These are phyloP conservation scores for Saturnia pavonia DNA, from an alignment of 2,888 invertebrate genomes.

Conservation along the genomic window DNA sequence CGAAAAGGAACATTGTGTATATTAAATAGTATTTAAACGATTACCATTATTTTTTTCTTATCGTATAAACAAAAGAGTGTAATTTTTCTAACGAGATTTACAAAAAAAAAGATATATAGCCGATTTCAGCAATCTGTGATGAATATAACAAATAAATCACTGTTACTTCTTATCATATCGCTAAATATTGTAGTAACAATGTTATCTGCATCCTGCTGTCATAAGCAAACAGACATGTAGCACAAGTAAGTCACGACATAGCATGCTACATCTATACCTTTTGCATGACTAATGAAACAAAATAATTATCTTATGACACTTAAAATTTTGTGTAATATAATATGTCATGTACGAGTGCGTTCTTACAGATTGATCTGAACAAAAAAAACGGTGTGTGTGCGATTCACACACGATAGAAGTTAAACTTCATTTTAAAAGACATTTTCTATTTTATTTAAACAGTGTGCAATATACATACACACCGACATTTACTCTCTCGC, in stretches of 20 bases:
- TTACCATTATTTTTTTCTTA: background rate
- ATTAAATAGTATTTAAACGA: background rate
- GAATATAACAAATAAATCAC: constrained; percentile 1
- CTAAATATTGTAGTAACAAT: constrained; percentile 5
- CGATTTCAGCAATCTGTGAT: background rate
- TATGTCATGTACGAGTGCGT: background rate
- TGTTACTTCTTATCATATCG: constrained; percentile 7
- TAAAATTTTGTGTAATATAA: background rate
- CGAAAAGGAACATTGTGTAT: background rate
- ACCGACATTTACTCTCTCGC: no score
- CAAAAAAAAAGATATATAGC: background rate
- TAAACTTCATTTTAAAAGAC: no score
- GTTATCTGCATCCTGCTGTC: constrained; percentile 8
- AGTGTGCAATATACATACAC: no score
- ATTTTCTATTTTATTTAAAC: no score
- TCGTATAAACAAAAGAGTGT: no score
- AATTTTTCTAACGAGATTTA: no score
- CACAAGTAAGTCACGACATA: background rate
- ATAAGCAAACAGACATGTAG: constrained; percentile 2
- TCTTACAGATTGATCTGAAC: no score
- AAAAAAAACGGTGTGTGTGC: no score
- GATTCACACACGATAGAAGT: no score
- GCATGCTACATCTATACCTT: background rate
- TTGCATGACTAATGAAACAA: background rate
- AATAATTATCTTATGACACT: background rate